Evolutionary conservation across 2,113 vertebrate species (phyloP).

Genomic region (Amphiprion ocellaris): DNA sequence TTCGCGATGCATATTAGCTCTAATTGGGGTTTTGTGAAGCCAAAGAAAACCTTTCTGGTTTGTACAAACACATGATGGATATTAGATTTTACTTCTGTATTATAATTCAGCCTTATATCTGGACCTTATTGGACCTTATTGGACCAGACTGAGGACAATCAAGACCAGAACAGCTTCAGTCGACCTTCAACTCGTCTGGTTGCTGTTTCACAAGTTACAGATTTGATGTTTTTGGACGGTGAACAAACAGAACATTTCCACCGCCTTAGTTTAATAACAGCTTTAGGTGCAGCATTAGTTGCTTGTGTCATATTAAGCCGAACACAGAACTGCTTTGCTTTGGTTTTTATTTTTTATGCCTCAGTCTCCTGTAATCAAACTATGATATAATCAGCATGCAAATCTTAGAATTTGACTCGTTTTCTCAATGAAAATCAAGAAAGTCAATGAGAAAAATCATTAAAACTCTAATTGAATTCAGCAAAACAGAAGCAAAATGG

Average conservation of each 20-base stretch:
- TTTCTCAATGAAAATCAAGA: no score
- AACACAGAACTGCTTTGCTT: not conserved
- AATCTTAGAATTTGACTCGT: no score
- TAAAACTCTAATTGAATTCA: no score
- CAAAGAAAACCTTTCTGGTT: no score
- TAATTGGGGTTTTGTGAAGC: no score
- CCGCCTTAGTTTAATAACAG: constrained; percentile 1
- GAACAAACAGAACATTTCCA: not conserved
- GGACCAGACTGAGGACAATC: not conserved
- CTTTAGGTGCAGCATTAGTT: constrained; percentile 28
- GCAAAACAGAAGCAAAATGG: no score
- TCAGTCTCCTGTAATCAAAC: constrained; percentile 3
- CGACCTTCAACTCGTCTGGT: not conserved
- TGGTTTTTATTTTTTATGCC: not conserved
- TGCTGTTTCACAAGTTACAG: not conserved
- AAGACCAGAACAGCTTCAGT: not conserved
- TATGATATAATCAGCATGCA: constrained; percentile 17
- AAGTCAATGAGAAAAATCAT: no score
- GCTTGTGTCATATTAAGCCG: constrained; percentile 28
- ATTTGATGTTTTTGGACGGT: not conserved
- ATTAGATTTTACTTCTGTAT: no score
- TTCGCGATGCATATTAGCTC: no score
- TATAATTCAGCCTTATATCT: no score
- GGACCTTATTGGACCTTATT: no score
- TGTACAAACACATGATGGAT: no score